phyloP scores from a whole-genome alignment of 2,888 invertebrate species.

The Rhyacophila evoluta region DNA sequence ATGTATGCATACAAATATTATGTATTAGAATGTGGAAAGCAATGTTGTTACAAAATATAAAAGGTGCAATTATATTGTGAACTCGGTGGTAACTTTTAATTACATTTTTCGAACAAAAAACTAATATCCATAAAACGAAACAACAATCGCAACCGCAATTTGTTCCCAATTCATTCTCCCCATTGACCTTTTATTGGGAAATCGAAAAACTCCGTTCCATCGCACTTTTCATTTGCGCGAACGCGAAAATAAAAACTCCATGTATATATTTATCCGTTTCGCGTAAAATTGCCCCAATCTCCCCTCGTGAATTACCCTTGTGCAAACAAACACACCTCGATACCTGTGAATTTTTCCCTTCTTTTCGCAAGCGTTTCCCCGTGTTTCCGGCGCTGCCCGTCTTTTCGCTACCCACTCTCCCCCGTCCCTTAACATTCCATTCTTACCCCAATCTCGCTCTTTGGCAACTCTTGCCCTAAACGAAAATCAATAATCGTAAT shows the following conservation, averaged over 20 bases:
- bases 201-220: background rate
- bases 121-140: slow-evolving; percentile 4
- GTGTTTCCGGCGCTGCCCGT: background rate
- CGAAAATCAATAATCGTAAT: slow-evolving; percentile 38
- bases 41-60: too few species aligned
- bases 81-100: slow-evolving; percentile 8
- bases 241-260: slow-evolving; percentile 18
- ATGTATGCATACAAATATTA: too few species aligned
- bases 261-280: slow-evolving; percentile 13
- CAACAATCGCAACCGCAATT: slow-evolving; percentile 17
- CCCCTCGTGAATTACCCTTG: slow-evolving; percentile 16
- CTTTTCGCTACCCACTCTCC: slow-evolving; percentile 6
- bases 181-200: slow-evolving; percentile 22
- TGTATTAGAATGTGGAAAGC: too few species aligned
- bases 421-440: background rate
- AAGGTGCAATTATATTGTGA: too few species aligned
- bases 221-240: slow-evolving; percentile 24
- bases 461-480: slow-evolving; percentile 28
- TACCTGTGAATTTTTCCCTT: slow-evolving; percentile 15
- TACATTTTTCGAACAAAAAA: background rate
- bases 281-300: slow-evolving; percentile 20
- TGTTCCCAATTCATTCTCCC: slow-evolving; percentile 6
- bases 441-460: slow-evolving; percentile 25
- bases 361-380: slow-evolving; percentile 10
- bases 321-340: slow-evolving; percentile 16